A percentile compares a stretch with the other conserved stretches of the same genome.
Evolutionary conservation across 2,888 invertebrate species (phyloP).

Genomic region (Cabera pusaria): DNA sequence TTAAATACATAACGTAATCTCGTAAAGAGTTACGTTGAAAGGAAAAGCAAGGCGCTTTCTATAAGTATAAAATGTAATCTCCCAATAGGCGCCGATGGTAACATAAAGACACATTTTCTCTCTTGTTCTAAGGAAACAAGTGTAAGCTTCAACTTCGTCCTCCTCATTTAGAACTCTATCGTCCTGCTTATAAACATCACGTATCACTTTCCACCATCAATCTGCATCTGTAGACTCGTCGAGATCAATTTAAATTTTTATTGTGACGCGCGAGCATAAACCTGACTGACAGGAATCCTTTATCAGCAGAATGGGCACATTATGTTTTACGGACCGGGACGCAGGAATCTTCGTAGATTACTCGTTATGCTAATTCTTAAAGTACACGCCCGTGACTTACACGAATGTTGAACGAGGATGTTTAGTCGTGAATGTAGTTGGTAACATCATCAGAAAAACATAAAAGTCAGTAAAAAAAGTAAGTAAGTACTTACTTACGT

Average conservation of each 20-base stretch:
- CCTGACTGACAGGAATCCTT: slow-evolving; percentile 40
- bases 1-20: no score
- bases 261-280: slow-evolving; percentile 46
- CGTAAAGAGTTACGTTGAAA: background rate
- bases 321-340: slow-evolving; percentile 29
- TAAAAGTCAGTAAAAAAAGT: no score
- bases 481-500: no score
- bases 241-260: slow-evolving; percentile 46
- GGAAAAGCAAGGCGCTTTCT: slow-evolving; percentile 2
- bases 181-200: background rate
- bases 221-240: slow-evolving; percentile 32
- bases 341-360: slow-evolving; percentile 25
- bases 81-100: slow-evolving; percentile 15
- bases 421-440: no score
- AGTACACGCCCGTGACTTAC: slow-evolving; percentile 1
- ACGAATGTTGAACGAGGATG: no score
- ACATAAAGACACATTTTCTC: no score
- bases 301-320: slow-evolving; percentile 32
- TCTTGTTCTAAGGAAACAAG: slow-evolving; percentile 5
- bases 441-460: no score
- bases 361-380: slow-evolving; percentile 28
- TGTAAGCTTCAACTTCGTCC: background rate
- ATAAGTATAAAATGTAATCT: slow-evolving; percentile 11
- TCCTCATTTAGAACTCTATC: slow-evolving; percentile 7
- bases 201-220: slow-evolving; percentile 14